phyloP scores from a whole-genome alignment of 2,797 vertebrate genomes.

The Sebastes steindachneri region DNA sequence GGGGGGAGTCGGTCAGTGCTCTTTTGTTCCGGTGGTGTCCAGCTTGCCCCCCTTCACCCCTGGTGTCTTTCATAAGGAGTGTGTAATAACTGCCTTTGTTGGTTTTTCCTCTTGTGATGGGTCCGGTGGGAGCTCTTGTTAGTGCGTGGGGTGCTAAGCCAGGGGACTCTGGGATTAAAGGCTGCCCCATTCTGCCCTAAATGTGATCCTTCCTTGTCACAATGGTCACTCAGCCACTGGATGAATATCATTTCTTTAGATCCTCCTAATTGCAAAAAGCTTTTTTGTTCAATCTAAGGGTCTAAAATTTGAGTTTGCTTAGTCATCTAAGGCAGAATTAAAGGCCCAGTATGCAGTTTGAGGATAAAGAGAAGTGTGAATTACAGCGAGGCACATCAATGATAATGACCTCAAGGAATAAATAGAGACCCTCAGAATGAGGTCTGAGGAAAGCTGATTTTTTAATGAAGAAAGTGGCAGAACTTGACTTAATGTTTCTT shows the following conservation, averaged over 20 bases:
- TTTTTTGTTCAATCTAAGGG: slow-evolving; percentile 43
- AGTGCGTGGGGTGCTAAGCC: slow-evolving; percentile 60
- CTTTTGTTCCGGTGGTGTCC: slow-evolving; percentile 78
- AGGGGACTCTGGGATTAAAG: slow-evolving; percentile 72
- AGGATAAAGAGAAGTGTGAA: slow-evolving; percentile 36
- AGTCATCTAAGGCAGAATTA: slow-evolving; percentile 39
- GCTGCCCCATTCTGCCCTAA: slow-evolving; percentile 49
- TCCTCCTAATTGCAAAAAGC: slow-evolving; percentile 53
- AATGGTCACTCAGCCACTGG: slow-evolving; percentile 60
- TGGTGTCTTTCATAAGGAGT: slow-evolving; percentile 72
- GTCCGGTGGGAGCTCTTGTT: slow-evolving; percentile 75
- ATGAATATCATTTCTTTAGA: slow-evolving; percentile 62
- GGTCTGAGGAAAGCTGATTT: slow-evolving; percentile 1
- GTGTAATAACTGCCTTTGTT: slow-evolving; percentile 80
- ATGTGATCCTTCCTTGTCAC: slow-evolving; percentile 55
- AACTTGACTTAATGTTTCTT: not conserved
- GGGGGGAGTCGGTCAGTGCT: slow-evolving; percentile 60
- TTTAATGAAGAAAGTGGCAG: not conserved
- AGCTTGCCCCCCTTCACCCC: slow-evolving; percentile 64
- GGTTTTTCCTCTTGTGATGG: slow-evolving; percentile 77
- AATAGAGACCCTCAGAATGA: not conserved
- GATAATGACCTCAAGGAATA: slow-evolving; percentile 40
- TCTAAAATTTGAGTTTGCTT: slow-evolving; percentile 39
- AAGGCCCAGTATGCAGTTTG: slow-evolving; percentile 32
- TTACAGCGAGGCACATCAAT: slow-evolving; percentile 31